phyloP scores from a whole-genome alignment of 2,113 vertebrate species.

The Calonectris borealis region DNA sequence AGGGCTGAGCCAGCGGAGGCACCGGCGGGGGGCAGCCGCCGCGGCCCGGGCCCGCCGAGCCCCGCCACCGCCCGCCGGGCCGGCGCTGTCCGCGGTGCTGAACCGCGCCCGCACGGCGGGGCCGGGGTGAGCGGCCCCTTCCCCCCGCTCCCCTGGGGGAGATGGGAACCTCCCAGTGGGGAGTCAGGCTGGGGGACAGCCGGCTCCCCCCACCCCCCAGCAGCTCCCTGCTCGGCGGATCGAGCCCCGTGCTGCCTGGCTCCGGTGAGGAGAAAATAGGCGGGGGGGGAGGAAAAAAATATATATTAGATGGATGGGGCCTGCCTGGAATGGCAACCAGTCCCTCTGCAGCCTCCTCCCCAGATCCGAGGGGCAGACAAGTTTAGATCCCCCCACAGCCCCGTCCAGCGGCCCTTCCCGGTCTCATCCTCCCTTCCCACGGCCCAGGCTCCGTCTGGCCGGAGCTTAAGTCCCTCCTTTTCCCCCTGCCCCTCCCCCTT shows the following conservation, averaged over 20 bases:
- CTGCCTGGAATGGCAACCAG: neutral
- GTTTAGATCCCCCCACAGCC: neutral
- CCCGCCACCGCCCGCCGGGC: neutral
- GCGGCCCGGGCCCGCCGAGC: neutral
- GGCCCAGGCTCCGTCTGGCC: neutral
- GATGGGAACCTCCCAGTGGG: rapidly evolving
- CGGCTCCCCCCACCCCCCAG: neutral
- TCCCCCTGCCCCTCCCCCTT: neutral
- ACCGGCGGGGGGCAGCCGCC: too few species aligned
- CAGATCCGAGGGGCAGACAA: neutral
- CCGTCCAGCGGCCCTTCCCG: neutral
- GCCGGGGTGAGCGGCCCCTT: rapidly evolving
- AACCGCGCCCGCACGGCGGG: neutral
- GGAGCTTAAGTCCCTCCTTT: constrained; percentile 13
- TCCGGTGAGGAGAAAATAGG: neutral
- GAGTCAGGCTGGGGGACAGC: neutral
- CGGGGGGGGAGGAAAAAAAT: neutral
- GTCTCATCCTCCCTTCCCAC: neutral
- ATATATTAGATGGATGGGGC: neutral
- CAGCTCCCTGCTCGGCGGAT: neutral
- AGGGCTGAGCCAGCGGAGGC: neutral
- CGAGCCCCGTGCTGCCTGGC: neutral
- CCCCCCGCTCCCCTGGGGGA: rapidly evolving
- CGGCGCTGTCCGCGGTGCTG: constrained; percentile 81
- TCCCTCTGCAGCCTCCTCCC: neutral